phyloP scores from a whole-genome alignment of 1,140 invertebrate genomes.

The Platorchestia sp. region DNA sequence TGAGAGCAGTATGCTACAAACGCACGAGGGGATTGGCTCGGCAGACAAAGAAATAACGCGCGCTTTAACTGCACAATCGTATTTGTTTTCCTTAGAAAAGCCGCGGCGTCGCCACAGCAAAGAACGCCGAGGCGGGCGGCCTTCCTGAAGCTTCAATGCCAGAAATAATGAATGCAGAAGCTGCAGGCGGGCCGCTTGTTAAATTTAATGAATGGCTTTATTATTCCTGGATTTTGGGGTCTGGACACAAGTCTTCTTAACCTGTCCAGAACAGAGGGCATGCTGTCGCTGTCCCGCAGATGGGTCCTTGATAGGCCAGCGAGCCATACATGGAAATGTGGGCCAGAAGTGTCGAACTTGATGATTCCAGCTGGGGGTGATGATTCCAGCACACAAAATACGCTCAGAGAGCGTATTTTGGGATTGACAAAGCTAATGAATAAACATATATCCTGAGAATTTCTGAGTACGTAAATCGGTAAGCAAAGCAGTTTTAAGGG shows the following conservation, averaged over 20 bases:
- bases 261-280: not conserved
- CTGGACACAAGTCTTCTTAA: not conserved
- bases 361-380: not conserved
- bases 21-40: not conserved
- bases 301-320: not conserved
- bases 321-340: not conserved
- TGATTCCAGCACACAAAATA: not conserved
- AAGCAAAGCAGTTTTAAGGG: not conserved
- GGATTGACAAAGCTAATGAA: not conserved
- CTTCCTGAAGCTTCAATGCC: not conserved
- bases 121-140: too few species aligned
- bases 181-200: conserved; percentile 45
- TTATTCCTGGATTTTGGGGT: not conserved
- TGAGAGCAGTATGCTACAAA: not conserved
- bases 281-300: not conserved
- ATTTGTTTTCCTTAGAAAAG: not conserved
- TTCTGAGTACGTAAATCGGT: not conserved
- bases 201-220: conserved; percentile 53
- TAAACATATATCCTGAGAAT: not conserved
- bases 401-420: not conserved
- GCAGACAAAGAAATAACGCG: not conserved
- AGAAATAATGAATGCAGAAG: conserved; percentile 4
- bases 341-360: not conserved
- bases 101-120: not conserved
- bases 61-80: not conserved